Conservation (phyloP, 2,888 invertebrate species). For the Choristoneura rosaceana region DNA sequence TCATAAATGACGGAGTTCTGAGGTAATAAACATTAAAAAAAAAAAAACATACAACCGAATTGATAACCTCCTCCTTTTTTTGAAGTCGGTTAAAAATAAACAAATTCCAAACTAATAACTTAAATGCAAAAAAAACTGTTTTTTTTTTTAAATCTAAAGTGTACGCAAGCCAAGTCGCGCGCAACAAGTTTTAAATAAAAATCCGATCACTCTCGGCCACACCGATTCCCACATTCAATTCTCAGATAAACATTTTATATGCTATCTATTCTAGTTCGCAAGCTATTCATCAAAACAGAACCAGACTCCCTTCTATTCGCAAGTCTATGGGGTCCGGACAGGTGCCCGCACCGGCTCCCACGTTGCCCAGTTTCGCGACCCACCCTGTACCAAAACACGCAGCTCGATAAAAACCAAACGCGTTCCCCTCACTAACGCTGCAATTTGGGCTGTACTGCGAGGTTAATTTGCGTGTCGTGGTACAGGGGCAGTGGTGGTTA, state of each 20-base stretch:
- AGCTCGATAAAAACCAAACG: constrained; percentile 8
- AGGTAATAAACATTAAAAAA: too few species aligned
- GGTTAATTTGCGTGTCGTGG: constrained; percentile 42
- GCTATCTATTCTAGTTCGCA: constrained; percentile 37
- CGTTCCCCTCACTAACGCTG: constrained; percentile 4
- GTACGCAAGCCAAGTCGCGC: too few species aligned
- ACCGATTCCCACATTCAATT: constrained; percentile 28
- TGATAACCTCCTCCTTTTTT: too few species aligned
- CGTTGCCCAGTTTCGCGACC: constrained; percentile 42
- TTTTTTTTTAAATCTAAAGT: too few species aligned
- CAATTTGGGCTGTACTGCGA: constrained; percentile 8
- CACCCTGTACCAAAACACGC: constrained; percentile 33
- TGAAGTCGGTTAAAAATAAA: too few species aligned
- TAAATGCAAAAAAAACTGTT: too few species aligned
- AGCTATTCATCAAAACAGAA: constrained; percentile 31
- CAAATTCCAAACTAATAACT: too few species aligned
- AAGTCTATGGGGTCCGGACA: constrained; percentile 30
- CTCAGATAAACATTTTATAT: constrained; percentile 27
- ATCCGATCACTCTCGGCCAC: constrained; percentile 4
- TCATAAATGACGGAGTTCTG: too few species aligned
- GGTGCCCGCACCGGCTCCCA: constrained; percentile 41
- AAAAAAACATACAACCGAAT: too few species aligned
- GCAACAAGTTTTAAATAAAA: neutral
- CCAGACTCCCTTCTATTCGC: constrained; percentile 40
- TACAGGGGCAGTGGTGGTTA: constrained; percentile 52